A percentile compares a stretch with the other conserved stretches of the same genome.
phyloP scores from a whole-genome alignment of 1,140 invertebrate genomes.

The Theocolax elegans region DNA sequence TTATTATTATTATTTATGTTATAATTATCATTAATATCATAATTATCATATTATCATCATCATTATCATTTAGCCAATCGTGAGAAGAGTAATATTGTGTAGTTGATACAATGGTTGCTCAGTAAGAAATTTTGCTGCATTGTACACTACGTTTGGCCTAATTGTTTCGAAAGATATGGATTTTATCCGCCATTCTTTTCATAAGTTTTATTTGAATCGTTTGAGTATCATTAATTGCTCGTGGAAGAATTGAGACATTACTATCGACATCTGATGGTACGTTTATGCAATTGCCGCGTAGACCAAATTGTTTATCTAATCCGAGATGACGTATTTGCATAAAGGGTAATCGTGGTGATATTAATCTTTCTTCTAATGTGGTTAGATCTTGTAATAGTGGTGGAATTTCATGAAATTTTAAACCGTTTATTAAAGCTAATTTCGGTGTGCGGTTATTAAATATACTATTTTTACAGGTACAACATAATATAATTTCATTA shows the following conservation, averaged over 20 bases:
- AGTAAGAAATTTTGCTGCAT: slow-evolving; percentile 8
- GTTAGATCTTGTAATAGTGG: slow-evolving; percentile 1
- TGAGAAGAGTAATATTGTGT: slow-evolving; percentile 4
- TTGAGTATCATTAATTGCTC: slow-evolving; percentile 11
- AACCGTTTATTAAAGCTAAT: no score
- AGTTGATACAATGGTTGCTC: not conserved
- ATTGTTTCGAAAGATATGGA: slow-evolving; percentile 30
- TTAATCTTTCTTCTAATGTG: slow-evolving; percentile 35
- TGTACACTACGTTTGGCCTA: slow-evolving; percentile 20
- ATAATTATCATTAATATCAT: no score
- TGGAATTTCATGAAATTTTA: no score
- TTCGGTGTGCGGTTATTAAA: no score
- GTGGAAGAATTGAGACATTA: slow-evolving; percentile 8
- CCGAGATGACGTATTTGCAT: slow-evolving; percentile 33
- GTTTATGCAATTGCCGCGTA: slow-evolving; percentile 36
- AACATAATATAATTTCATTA: no score
- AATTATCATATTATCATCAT: no score
- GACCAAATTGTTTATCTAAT: slow-evolving; percentile 37
- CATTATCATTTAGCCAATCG: slow-evolving; percentile 5
- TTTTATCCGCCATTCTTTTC: slow-evolving; percentile 37
- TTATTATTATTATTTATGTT: no score
- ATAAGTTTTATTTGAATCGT: slow-evolving; percentile 30
- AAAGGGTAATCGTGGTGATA: slow-evolving; percentile 36
- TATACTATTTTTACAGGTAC: no score
- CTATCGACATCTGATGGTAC: slow-evolving; percentile 21